Base-by-base conservation (phyloP, 2,888 invertebrate species). In the Aspidiotus rigidus region DNA sequence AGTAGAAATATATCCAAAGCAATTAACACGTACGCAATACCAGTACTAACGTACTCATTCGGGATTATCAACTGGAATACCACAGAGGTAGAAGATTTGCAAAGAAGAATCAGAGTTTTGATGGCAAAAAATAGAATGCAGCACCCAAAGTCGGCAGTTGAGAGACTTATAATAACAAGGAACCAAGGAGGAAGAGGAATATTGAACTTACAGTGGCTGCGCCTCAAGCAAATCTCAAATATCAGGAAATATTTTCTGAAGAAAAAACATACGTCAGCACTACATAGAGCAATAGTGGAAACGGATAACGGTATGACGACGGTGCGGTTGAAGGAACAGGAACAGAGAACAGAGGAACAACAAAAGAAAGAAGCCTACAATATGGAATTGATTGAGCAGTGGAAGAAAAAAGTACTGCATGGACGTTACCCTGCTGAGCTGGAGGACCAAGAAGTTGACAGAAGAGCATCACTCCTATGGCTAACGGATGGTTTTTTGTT, bases 31-130 rank as follows among this genome's bases (percentile, higher is more conserved):
- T 73, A 42, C 57, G 73, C 72, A 2, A 62, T 71, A 7, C 72
- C 73, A 7, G 41, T 69, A 54, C 44, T 72, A 15, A 72, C 71
- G 17, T 71, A 71, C 40, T 69, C 71, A 7, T 72, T 73, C 49
- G 72, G 71, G 40, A 44, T 72, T 28, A 17, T 71, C 13, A 64
- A 69, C 16, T 72, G 73, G 72, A 64, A 70, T 39, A 44, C 70
- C 8, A 73, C 72, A 42, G 69, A 71, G 16, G 42, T 70, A 16
- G 69, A 72, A 57, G 61, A 64, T 1, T 55, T 72, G 11, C 10
- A 57, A 57, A 15, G 16, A 16, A 7, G 44, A 72, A n/a, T 57
- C 10, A 57, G 57, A n/a, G 49, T 49, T 11, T 49, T 49, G n/a
- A 49, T 49, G 49, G 49, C 49, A 49, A 49, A n/a, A n/a, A 49